Evolutionary conservation across 92 coral and sea anemone genomes (phyloP).

Genomic region (Zoanthus sociatus): DNA sequence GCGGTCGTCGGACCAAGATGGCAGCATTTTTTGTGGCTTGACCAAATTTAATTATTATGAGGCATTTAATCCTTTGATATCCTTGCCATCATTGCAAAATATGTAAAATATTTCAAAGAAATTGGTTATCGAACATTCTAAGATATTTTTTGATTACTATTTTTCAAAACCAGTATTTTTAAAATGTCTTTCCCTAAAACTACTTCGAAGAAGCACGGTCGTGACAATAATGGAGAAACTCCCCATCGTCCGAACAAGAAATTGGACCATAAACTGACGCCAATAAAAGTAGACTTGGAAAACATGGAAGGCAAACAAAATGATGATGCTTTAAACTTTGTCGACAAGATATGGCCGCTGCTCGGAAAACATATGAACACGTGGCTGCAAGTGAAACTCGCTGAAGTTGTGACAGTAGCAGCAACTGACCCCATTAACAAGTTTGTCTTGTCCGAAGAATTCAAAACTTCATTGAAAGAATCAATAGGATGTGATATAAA

Average conservation of each 20-base stretch:
- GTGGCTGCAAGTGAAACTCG: constrained; percentile 24
- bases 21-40: constrained; percentile 2
- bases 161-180: not conserved
- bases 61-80: not conserved
- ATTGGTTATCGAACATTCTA: constrained; percentile 8
- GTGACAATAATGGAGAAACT: constrained; percentile 7
- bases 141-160: not conserved
- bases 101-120: not conserved
- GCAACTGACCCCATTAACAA: not conserved
- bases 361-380: constrained; percentile 15
- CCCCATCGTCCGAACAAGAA: not conserved
- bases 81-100: constrained; percentile 17
- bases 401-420: not conserved
- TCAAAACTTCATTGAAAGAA: constrained; percentile 20
- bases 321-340: constrained; percentile 15
- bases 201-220: constrained; percentile 6
- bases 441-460: constrained; percentile 19
- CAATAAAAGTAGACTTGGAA: too few relatives aligned
- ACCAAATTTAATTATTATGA: not conserved
- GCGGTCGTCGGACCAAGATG: constrained; percentile 17
- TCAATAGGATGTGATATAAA: constrained; percentile 23
- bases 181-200: not conserved
- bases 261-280: too few relatives aligned
- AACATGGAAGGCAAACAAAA: not conserved
- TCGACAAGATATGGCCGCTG: constrained; percentile 17